phyloP scores from a whole-genome alignment of 2,113 vertebrate species.

The Melanerpes formicivorus region DNA sequence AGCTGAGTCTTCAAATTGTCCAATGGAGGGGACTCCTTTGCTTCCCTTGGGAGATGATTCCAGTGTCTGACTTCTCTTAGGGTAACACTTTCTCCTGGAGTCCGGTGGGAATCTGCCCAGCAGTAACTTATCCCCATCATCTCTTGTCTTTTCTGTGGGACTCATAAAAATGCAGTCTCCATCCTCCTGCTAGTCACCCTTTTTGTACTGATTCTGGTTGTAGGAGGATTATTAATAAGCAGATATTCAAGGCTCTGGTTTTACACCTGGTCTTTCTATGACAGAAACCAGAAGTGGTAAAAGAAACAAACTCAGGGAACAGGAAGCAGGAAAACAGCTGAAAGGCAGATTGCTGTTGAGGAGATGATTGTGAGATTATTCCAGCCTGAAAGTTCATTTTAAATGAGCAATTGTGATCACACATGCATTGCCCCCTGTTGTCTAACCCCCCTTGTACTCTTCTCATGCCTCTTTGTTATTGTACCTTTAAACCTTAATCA shows the following conservation, averaged over 20 bases:
- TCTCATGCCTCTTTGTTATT: constrained; percentile 11
- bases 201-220: not conserved
- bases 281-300: constrained; percentile 18
- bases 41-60: no score
- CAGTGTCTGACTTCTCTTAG: no score
- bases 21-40: no score
- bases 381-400: constrained; percentile 36
- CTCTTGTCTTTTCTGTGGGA: no score
- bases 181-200: no score
- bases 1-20: no score
- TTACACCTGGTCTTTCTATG: not conserved
- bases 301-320: not conserved
- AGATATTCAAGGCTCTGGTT: not conserved
- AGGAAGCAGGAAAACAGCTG: not conserved
- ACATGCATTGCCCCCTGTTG: constrained; percentile 4
- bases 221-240: not conserved
- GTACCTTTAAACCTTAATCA: constrained; percentile 49
- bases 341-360: constrained; percentile 8
- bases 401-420: constrained; percentile 55
- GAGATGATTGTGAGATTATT: constrained; percentile 16
- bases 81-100: no score
- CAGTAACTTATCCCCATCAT: no score
- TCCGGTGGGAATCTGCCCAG: no score
- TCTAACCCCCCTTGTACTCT: not conserved
- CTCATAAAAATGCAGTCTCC: no score